A percentile compares a stretch with the other conserved stretches of the same genome.
These are phyloP conservation scores for Isotomurus palustris DNA, from an alignment of 2,888 invertebrate species.

Conservation along the genomic window DNA sequence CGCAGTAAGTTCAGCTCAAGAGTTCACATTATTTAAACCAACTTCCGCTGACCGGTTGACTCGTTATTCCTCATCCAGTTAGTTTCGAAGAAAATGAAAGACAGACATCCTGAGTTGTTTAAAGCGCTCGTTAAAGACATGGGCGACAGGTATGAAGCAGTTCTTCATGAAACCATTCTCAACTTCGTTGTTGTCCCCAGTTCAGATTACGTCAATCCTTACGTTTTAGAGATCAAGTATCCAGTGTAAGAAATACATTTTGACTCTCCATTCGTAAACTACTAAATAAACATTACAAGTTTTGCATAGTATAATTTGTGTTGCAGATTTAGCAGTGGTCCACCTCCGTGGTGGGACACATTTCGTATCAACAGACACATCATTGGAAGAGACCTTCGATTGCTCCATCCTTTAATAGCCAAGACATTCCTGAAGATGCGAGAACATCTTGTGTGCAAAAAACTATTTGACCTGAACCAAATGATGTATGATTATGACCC, in stretches of 20 bases:
- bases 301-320: not conserved
- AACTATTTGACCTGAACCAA: slow-evolving; percentile 29
- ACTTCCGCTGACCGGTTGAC: not conserved
- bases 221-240: slow-evolving; percentile 27
- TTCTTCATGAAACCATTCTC: slow-evolving; percentile 37
- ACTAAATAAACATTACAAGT: not conserved
- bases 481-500: slow-evolving; percentile 8
- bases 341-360: slow-evolving; percentile 36
- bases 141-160: slow-evolving; percentile 30
- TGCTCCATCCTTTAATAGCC: slow-evolving; percentile 33
- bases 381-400: slow-evolving; percentile 19
- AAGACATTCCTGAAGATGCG: slow-evolving; percentile 38
- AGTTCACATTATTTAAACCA: no score
- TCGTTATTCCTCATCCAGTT: slow-evolving; percentile 17
- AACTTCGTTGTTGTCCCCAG: slow-evolving; percentile 36
- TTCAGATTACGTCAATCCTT: slow-evolving; percentile 28
- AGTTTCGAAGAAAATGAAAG: slow-evolving; percentile 28
- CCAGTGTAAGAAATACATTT: slow-evolving; percentile 26
- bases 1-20: slow-evolving; percentile 27
- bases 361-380: slow-evolving; percentile 17
- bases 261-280: not conserved
- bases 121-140: slow-evolving; percentile 30
- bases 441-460: slow-evolving; percentile 26
- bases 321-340: slow-evolving; percentile 16
- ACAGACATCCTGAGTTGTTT: slow-evolving; percentile 28